Evolutionary conservation across 2,797 vertebrate species (phyloP).

Genomic region (Sebastes paucispinis): DNA sequence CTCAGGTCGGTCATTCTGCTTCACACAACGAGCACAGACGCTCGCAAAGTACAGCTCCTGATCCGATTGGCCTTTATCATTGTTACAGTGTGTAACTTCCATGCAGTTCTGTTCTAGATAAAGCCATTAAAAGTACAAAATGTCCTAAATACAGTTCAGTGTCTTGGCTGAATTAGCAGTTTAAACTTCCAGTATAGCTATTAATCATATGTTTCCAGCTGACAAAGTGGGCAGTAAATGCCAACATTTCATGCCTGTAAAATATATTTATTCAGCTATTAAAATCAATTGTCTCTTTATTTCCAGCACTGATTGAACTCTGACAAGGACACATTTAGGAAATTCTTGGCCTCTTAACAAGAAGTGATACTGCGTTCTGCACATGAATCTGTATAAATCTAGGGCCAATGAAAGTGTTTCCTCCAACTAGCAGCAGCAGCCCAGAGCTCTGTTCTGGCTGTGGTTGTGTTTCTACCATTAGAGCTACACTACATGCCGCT

Average conservation of each 20-base stretch:
- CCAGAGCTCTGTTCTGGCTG: not conserved
- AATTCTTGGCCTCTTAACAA: not conserved
- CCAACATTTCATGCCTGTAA: not conserved
- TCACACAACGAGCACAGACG: not conserved
- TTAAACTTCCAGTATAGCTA: not conserved
- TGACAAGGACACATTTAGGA: not conserved
- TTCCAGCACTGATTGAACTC: constrained; percentile 3
- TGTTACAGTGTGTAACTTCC: not conserved
- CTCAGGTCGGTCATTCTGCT: constrained; percentile 22
- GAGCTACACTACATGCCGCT: not conserved
- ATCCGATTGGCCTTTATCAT: not conserved
- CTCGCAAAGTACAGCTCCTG: constrained; percentile 6
- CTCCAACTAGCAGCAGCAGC: not conserved
- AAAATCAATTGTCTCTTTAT: not conserved
- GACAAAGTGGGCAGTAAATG: not conserved
- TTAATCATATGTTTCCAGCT: not conserved
- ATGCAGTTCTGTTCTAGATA: not conserved
- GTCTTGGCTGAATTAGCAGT: not conserved
- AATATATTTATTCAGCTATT: constrained; percentile 6
- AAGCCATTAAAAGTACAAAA: not conserved
- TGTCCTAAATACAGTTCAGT: not conserved
- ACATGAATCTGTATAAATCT: not conserved
- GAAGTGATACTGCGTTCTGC: not conserved
- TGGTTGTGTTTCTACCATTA: not conserved
- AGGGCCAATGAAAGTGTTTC: not conserved